A percentile compares a stretch with the other conserved stretches of the same genome.
phyloP scores from a whole-genome alignment of 2,797 vertebrate genomes.

The Selene dorsalis region DNA sequence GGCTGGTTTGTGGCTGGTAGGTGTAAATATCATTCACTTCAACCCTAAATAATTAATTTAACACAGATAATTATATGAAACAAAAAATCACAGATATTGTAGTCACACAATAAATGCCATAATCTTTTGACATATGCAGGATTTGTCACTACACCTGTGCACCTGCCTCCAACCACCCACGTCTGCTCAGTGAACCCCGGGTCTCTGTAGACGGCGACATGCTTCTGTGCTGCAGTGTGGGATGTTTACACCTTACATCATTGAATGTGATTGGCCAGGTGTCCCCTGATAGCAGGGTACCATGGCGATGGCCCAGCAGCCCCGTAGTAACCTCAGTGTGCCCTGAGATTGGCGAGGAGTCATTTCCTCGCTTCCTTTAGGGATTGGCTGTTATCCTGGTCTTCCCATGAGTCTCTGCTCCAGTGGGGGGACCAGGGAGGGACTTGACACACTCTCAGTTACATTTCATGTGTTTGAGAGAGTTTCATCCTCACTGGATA shows the following conservation, averaged over 20 bases:
- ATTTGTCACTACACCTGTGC: not conserved
- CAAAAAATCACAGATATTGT: not conserved
- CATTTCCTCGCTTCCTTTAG: slow-evolving; percentile 76
- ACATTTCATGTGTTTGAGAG: slow-evolving; percentile 39
- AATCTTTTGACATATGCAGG: not conserved
- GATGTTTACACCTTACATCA: slow-evolving; percentile 67
- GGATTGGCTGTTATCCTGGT: slow-evolving; percentile 74
- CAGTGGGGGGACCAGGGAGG: slow-evolving; percentile 28
- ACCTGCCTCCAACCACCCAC: not conserved
- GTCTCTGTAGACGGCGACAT: slow-evolving; percentile 3
- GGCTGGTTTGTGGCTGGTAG: too few relatives aligned
- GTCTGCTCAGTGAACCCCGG: not conserved
- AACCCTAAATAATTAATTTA: too few relatives aligned
- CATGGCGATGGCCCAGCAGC: slow-evolving; percentile 75
- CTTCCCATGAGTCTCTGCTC: slow-evolving; percentile 71
- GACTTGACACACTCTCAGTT: slow-evolving; percentile 43
- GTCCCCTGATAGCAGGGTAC: slow-evolving; percentile 69
- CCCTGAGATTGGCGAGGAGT: slow-evolving; percentile 65
- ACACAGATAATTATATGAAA: not conserved
- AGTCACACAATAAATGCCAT: not conserved
- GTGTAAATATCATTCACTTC: not conserved
- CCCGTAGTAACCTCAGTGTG: slow-evolving; percentile 64
- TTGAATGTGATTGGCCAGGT: slow-evolving; percentile 63
- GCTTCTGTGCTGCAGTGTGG: slow-evolving; percentile 25
- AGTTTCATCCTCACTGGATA: not conserved